Evolutionary conservation across 1,140 invertebrate genomes (phyloP).

Genomic region (Drosophila oshimai): DNA sequence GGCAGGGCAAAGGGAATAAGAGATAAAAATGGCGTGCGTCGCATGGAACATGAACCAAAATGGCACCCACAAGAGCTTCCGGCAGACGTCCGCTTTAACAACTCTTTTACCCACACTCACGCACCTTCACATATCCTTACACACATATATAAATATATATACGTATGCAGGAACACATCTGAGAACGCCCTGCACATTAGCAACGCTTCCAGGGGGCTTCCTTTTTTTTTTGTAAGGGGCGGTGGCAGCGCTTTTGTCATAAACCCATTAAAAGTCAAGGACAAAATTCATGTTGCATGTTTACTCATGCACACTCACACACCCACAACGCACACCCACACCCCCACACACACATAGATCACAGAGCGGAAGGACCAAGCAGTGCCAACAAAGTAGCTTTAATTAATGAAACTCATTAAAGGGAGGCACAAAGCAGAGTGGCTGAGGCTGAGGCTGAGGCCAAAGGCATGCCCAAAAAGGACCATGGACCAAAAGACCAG

Average conservation of each 20-base stretch:
- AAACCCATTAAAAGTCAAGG: constrained; percentile 82
- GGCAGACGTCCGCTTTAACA: constrained; percentile 75
- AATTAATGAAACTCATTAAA: constrained; percentile 81
- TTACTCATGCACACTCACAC: constrained; percentile 55
- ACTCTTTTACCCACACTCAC: constrained; percentile 65
- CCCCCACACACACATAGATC: constrained; percentile 15
- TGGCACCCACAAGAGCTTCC: constrained; percentile 77
- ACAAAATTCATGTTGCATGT: constrained; percentile 78
- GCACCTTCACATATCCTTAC: background rate
- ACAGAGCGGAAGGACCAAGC: constrained; percentile 35
- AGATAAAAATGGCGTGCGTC: constrained; percentile 71
- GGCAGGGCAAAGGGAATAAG: constrained; percentile 42
- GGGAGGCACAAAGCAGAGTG: constrained; percentile 15
- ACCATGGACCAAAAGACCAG: background rate
- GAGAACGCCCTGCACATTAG: constrained; percentile 66
- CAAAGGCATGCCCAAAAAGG: constrained; percentile 7
- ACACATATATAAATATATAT: background rate
- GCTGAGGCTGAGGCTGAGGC: constrained; percentile 7
- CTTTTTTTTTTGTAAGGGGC: background rate
- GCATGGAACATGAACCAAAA: constrained; percentile 74
- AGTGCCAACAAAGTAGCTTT: constrained; percentile 73
- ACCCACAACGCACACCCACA: constrained; percentile 1
- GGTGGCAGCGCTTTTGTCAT: constrained; percentile 67
- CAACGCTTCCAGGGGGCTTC: constrained; percentile 5
- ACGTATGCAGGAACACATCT: constrained; percentile 7